A percentile compares a stretch with the other conserved stretches of the same genome.
Conservation (phyloP, 2,797 vertebrate genomes). For the Parauchenoglanis punctatus region DNA sequence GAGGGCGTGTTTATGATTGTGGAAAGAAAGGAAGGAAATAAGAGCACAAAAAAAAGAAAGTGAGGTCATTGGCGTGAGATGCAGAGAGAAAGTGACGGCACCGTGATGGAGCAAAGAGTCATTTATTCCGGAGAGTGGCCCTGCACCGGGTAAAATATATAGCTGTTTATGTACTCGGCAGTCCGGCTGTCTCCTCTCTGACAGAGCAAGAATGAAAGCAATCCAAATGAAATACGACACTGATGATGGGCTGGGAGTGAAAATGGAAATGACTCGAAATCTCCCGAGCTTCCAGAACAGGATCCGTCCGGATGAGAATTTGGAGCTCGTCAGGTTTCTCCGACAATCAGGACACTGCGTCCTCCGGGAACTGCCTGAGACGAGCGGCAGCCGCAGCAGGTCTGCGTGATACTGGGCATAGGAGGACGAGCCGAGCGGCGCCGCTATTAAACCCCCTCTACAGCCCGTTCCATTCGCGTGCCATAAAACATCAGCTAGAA, state of each 20-base stretch:
- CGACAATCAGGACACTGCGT: constrained; percentile 56
- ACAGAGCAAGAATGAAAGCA: constrained; percentile 64
- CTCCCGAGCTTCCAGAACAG: constrained; percentile 57
- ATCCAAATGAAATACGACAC: constrained; percentile 66
- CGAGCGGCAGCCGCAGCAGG: constrained; percentile 47
- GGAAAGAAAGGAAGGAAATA: background rate
- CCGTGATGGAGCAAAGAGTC: constrained; percentile 45
- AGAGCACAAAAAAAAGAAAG: background rate
- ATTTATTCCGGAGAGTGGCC: constrained; percentile 33
- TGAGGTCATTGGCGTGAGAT: background rate
- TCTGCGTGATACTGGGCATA: constrained; percentile 30
- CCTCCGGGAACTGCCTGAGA: constrained; percentile 52
- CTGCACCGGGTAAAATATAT: constrained; percentile 58
- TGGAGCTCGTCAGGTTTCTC: constrained; percentile 57
- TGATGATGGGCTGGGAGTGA: constrained; percentile 57
- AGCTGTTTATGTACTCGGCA: constrained; percentile 59
- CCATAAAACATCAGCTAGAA: background rate
- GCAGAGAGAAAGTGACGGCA: constrained; percentile 34
- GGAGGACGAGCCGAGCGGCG: constrained; percentile 1
- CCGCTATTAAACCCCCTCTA: constrained; percentile 37
- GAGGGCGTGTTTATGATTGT: constrained; percentile 15
- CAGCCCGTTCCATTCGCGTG: constrained; percentile 1
- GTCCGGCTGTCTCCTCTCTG: constrained; percentile 56
- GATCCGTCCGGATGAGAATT: constrained; percentile 50
- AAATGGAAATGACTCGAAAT: constrained; percentile 62